Conservation (phyloP, 2,113 vertebrate species). For the Chlorodrepanis virens region DNA sequence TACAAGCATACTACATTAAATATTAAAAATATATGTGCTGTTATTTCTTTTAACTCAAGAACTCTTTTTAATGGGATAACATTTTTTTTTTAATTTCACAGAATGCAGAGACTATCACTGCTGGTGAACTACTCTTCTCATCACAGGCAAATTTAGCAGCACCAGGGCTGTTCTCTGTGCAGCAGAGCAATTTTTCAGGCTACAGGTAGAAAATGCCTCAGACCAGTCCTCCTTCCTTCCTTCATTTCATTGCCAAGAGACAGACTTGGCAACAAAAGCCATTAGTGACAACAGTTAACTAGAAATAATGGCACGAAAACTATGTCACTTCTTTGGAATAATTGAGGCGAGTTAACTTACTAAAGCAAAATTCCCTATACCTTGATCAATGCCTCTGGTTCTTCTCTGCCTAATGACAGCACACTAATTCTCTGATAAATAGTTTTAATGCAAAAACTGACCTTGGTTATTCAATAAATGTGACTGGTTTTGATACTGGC, state of each 20-base stretch:
- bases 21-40: background rate
- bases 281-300: background rate
- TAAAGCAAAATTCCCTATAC: background rate
- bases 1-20: background rate
- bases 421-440: background rate
- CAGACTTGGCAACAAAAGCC: background rate
- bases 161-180: no score
- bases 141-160: background rate
- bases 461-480: background rate
- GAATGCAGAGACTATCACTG: background rate
- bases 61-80: background rate
- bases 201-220: accelerated
- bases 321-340: background rate
- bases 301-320: background rate
- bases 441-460: background rate
- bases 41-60: background rate
- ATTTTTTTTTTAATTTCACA: background rate
- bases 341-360: background rate
- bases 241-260: background rate
- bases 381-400: background rate
- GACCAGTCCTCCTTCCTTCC: background rate
- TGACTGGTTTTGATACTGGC: background rate
- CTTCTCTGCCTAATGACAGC: background rate
- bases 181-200: background rate
- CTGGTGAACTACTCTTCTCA: background rate